A percentile compares a stretch with the other conserved stretches of the same genome.
phyloP scores from a whole-genome alignment of 2,888 invertebrate genomes.

The Lepidonotus clava region DNA sequence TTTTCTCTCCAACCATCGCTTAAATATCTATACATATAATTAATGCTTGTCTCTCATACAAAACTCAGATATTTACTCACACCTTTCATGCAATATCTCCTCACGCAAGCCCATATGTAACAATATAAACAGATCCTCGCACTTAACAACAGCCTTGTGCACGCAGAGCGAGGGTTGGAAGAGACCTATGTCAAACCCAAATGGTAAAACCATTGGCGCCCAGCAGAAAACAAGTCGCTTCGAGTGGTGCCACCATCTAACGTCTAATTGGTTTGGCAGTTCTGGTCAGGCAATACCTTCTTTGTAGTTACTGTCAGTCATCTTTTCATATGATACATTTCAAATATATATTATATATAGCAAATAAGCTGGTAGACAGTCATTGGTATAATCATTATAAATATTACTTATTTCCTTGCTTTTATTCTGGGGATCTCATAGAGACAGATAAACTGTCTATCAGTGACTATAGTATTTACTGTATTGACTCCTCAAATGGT shows the following conservation, averaged over 20 bases:
- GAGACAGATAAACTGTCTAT: neutral
- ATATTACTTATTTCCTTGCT: neutral
- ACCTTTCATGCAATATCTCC: slow-evolving; percentile 17
- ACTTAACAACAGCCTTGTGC: slow-evolving; percentile 1
- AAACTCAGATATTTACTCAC: neutral
- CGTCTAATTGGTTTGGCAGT: slow-evolving; percentile 25
- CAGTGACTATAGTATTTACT: neutral
- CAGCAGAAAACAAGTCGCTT: neutral
- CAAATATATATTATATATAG: slow-evolving; percentile 39
- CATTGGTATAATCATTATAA: slow-evolving; percentile 12
- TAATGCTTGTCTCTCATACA: neutral
- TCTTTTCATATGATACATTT: slow-evolving; percentile 10
- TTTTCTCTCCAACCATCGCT: no score
- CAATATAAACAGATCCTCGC: slow-evolving; percentile 49
- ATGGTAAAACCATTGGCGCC: neutral
- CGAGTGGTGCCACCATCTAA: neutral
- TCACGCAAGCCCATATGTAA: slow-evolving; percentile 24
- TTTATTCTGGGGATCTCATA: slow-evolving; percentile 1
- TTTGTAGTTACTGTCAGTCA: neutral
- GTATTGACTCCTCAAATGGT: slow-evolving; percentile 28
- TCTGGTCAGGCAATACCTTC: neutral
- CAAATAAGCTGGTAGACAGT: slow-evolving; percentile 12
- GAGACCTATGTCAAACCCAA: slow-evolving; percentile 26
- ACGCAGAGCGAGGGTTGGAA: slow-evolving; percentile 43
- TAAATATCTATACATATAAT: neutral